Evolutionary conservation across 2,888 invertebrate species (phyloP), one percentile per base, ranked within the genome.

Genomic region (Amiota communis): DNA sequence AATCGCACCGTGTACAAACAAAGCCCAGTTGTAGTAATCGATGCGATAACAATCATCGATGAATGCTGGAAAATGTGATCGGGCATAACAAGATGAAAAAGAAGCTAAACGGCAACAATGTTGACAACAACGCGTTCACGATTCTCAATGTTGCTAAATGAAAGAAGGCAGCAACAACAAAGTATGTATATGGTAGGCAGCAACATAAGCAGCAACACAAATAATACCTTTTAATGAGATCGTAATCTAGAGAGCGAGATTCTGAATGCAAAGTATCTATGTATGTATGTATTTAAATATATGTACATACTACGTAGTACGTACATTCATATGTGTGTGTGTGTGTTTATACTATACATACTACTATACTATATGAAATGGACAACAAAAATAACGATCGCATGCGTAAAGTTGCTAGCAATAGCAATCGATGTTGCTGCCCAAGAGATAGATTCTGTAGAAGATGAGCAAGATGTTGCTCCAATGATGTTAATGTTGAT

Each of bases 171-270:
- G 36, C 36, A 64, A 20, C 67, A 23, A 70, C n/a, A 9, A 20
- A 13, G 12, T 13, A 17, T n/a, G n/a, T n/a, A n/a, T n/a, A n/a
- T n/a, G n/a, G n/a, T 36, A 51, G 47, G 36, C 83, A 80, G 79
- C 80, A 83, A 87, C 85, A 87, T 86, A 86, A 82, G 81, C 87
- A 87, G 86, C 86, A 80, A 86, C 86, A 86, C 87, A 86, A 87
- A 86, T 87, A 87, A 87, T 87, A 86, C 87, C 86, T 82, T 87
- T 87, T 87, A 87, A 87, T 87, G 87, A 87, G 87, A 87, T 87
- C 87, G 81, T 86, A 86, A 87, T 87, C 88, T 70, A 74, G 77
- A 80, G 81, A 84, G 6, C 6, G 36, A 36, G 36, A 36, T 36
- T 82, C 83, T 84, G 84, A 82, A 84, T 84, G 81, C 81, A 83